Base-by-base conservation (phyloP, 1,140 invertebrate genomes). In the Bombus terrestris region DNA sequence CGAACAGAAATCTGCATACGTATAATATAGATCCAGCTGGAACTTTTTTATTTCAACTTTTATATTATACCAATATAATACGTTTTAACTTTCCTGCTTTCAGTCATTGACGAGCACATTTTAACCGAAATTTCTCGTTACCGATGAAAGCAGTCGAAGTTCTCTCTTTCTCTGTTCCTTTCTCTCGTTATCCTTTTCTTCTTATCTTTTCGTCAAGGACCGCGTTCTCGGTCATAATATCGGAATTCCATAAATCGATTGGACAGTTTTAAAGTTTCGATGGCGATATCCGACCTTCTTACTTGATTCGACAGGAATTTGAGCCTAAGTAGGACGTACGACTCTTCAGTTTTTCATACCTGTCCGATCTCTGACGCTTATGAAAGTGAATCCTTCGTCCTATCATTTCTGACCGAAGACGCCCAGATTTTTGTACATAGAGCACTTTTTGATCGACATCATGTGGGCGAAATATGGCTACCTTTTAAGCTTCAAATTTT, bases 211-310 rank as follows among this genome's bases (percentile, higher is more conserved):
- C 41, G 78, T 62, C 37, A 28, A 53, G 64, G 77, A 68, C 43
- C 39, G 37, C 41, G 41, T 43, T 66, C 73, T 79, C 62, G 47
- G 47, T 78, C 59, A 35, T 28, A 68, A 69, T 69, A 80, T 80
- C 78, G 78, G 78, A 80, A 80, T 80, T 15, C 78, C 78, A 80
- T 80, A 80, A 80, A 80, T 80, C 78, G 64, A 80, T 68, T 13
- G 64, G 43, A 69, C 78, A 80, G 78, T 69, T 80, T 80, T 66
- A 69, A 80, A 80, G 64, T 80, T 32, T 57, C 68, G 47, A 32
- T 18, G 25, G n/a, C 79, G 47, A 72, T 72, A 57, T 72, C 66
- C 53, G 68, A 35, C 37, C 66, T 72, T 53, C 43, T 72, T 81
- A 72, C n/a, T 81, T 41, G 79, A 81, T 22, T 32, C 79, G 66